Conservation (phyloP, 2,113 vertebrate genomes). For the Toxotes jaculatrix region DNA sequence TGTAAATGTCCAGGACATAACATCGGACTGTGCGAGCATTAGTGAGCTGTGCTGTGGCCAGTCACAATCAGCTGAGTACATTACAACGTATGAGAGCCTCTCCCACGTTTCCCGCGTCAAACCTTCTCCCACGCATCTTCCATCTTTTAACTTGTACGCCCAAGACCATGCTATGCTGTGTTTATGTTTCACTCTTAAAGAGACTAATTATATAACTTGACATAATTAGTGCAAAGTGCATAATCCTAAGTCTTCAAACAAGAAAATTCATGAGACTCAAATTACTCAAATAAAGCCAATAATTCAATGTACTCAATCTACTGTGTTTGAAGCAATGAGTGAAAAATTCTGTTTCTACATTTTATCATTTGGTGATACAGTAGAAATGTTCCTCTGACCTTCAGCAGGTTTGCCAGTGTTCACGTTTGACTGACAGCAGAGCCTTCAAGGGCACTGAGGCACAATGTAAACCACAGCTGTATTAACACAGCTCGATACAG, state of each 20-base stretch:
- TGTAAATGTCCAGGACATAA: background rate
- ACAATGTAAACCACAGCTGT: background rate
- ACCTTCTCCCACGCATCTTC: background rate
- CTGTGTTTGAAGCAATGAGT: too few relatives aligned
- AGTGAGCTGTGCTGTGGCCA: background rate
- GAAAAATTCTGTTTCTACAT: too few relatives aligned
- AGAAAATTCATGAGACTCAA: background rate
- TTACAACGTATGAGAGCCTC: background rate
- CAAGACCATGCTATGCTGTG: constrained; percentile 16
- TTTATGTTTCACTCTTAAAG: constrained; percentile 19
- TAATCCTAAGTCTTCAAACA: background rate
- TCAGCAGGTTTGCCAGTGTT: too few relatives aligned
- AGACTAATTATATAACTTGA: background rate
- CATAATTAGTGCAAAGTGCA: background rate
- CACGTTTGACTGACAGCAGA: too few relatives aligned
- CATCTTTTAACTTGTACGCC: background rate
- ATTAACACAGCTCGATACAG: too few relatives aligned
- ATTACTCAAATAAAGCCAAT: background rate
- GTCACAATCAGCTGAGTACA: background rate
- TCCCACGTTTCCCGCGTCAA: constrained; percentile 12
- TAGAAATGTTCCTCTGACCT: background rate
- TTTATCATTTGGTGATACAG: background rate
- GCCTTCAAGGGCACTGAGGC: background rate
- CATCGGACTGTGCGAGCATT: background rate
- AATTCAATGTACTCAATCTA: background rate